Conservation (phyloP, 2,797 vertebrate species). For the Mus caroli region DNA sequence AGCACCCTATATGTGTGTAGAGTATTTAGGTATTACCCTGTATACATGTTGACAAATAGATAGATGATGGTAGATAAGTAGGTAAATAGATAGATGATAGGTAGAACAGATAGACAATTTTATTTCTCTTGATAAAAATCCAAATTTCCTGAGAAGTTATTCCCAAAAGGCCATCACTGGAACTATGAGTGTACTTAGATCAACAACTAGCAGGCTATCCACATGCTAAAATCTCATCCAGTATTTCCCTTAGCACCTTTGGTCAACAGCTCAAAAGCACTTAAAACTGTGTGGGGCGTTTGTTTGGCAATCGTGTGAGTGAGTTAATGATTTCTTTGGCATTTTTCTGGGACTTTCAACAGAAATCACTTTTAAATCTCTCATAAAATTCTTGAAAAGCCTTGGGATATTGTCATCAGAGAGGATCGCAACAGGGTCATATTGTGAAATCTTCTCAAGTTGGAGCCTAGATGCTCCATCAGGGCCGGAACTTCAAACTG, state of each 20-base stretch:
- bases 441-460: constrained; percentile 57
- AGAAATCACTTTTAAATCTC: constrained; percentile 40
- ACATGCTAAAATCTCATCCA: background rate
- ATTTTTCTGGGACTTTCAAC: constrained; percentile 62
- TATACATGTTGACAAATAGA: background rate
- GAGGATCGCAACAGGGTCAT: constrained; percentile 17
- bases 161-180: background rate
- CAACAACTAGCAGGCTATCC: background rate
- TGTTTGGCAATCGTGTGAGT: constrained; percentile 13
- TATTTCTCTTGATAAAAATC: constrained; percentile 1
- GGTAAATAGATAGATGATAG: background rate
- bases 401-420: constrained; percentile 46
- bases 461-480: constrained; percentile 54
- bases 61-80: background rate
- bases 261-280: background rate
- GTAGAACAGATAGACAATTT: background rate
- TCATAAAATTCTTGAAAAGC: constrained; percentile 48
- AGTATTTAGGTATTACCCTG: background rate
- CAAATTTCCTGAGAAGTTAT: constrained; percentile 38
- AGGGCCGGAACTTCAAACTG: background rate
- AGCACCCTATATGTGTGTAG: background rate
- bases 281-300: constrained; percentile 38
- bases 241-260: background rate
- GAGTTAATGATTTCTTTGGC: constrained; percentile 73
- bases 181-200: constrained; percentile 9